These are phyloP conservation scores for Enteromius thamalakanensis DNA, from an alignment of 2,797 vertebrate genomes.

Conservation along the genomic window DNA sequence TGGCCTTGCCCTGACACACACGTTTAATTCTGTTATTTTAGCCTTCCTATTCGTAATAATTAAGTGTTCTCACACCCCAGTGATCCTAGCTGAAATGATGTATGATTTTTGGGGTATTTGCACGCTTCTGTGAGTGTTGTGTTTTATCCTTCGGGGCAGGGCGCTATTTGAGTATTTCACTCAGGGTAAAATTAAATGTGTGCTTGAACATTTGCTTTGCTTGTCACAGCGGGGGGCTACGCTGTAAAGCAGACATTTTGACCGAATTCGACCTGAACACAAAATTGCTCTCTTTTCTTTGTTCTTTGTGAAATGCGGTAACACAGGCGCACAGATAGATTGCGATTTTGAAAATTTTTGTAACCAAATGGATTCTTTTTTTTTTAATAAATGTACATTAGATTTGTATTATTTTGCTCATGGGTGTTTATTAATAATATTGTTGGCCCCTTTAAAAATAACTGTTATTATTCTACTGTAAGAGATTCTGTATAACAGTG, in stretches of 20 bases:
- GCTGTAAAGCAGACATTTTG: not conserved
- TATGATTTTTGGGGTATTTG: slow-evolving; percentile 18
- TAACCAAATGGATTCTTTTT: not conserved
- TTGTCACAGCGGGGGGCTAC: not conserved
- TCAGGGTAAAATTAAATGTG: slow-evolving; percentile 10
- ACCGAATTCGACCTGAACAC: not conserved
- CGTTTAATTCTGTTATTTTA: slow-evolving; percentile 33
- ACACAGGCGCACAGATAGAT: not conserved
- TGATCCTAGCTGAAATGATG: slow-evolving; percentile 20
- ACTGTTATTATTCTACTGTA: no score
- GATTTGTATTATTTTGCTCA: not conserved
- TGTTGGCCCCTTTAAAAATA: no score
- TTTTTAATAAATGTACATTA: not conserved
- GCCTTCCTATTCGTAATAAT: slow-evolving; percentile 39
- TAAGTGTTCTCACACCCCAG: slow-evolving; percentile 35
- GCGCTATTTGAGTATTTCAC: slow-evolving; percentile 11
- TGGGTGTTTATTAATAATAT: no score
- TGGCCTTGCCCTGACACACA: slow-evolving; percentile 49
- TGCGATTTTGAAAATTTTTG: not conserved
- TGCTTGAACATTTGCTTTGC: slow-evolving; percentile 21
- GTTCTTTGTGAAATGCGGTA: not conserved
- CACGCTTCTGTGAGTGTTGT: slow-evolving; percentile 11
- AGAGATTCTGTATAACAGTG: no score
- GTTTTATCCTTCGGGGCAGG: slow-evolving; percentile 19
- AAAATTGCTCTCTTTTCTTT: not conserved